These are phyloP conservation scores for Spodoptera frugiperda DNA, from an alignment of 1,140 invertebrate genomes.

Conservation along the genomic window DNA sequence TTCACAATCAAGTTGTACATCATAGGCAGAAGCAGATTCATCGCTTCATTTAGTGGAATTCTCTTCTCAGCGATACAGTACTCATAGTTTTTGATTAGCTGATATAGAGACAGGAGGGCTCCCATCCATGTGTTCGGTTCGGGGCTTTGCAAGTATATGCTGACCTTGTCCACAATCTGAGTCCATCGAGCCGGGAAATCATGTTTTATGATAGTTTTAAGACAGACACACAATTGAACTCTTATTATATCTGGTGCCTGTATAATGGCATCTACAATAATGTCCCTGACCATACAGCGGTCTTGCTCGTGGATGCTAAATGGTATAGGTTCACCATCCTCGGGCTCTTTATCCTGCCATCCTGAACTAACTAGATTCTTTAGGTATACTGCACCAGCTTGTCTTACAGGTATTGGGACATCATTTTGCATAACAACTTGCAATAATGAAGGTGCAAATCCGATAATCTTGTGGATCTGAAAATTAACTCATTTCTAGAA, in stretches of 20 bases:
- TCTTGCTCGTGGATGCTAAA: conserved; percentile 99
- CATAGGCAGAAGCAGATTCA: conserved; percentile 97
- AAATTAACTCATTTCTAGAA: conserved; percentile 53
- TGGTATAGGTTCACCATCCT: conserved; percentile 90
- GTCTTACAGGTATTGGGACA: conserved; percentile 96
- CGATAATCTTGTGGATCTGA: conserved; percentile 86
- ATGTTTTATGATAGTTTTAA: conserved; percentile 96
- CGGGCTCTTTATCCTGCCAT: conserved; percentile 95
- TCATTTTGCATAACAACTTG: conserved; percentile 97
- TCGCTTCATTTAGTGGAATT: conserved; percentile 96
- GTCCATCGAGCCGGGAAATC: conserved; percentile 99
- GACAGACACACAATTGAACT: conserved; percentile 96
- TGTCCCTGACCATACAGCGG: conserved; percentile 95
- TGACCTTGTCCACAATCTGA: conserved; percentile 97
- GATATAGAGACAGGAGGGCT: conserved; percentile 96
- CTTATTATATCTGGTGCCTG: conserved; percentile 96
- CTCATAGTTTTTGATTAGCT: conserved; percentile 98
- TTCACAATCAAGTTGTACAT: conserved; percentile 95
- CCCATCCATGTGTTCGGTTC: conserved; percentile 96
- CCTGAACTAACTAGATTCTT: conserved; percentile 97
- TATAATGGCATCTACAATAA: conserved; percentile 98
- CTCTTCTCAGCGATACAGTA: conserved; percentile 97
- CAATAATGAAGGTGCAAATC: conserved; percentile 96
- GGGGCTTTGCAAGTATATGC: conserved; percentile 87
- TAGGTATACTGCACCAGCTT: conserved; percentile 98